Base-by-base conservation (phyloP, 2,113 vertebrate genomes). In the Hippocampus mohnikei region DNA sequence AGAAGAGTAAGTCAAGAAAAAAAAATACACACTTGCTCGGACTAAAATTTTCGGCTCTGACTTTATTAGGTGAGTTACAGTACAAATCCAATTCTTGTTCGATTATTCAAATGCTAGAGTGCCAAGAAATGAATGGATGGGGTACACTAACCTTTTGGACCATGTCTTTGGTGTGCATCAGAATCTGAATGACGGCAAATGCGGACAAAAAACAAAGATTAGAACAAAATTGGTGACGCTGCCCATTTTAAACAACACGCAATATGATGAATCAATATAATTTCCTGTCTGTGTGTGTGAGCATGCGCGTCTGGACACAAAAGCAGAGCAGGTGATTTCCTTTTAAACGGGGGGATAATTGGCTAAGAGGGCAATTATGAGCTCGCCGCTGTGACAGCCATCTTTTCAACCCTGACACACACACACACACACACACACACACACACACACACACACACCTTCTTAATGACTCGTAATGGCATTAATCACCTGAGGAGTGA, bases 161-260 rank as follows among this genome's bases (percentile, higher is more conserved):
- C 96, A 99, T 88, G 91, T 97, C 96, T 87, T 98, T 99, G 23
- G 97, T 98, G 90, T 98, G 96, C 94, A 98, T 95, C 90, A 99
- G 92, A 91, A 99, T 99, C 97, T 99, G 87, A 84, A 84, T 87
- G 66, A 60, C 67, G 82, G 68, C 72, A 83, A 73, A 50, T 73
- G 86, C 15, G 69, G 44, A 44, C 33, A 25, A 62, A 53, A 53
- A 72, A 69, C 73, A 76, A 70, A 40, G 41, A 53, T 5, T 33
- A 50, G 58, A 52, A n/a, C 58, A 74, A 21, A 62, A 67, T 64
- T 16, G 53, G 59, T 59, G 42, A 46, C 44, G 33, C 33, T 60
- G 41, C 71, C 73, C 75, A 84, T 86, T 86, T 83, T 89, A 88
- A 83, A 83, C 87, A 90, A 86, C 93, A 73, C 93, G 94, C 91